phyloP scores from a whole-genome alignment of 2,888 invertebrate genomes.

The Oscheius onirici region DNA sequence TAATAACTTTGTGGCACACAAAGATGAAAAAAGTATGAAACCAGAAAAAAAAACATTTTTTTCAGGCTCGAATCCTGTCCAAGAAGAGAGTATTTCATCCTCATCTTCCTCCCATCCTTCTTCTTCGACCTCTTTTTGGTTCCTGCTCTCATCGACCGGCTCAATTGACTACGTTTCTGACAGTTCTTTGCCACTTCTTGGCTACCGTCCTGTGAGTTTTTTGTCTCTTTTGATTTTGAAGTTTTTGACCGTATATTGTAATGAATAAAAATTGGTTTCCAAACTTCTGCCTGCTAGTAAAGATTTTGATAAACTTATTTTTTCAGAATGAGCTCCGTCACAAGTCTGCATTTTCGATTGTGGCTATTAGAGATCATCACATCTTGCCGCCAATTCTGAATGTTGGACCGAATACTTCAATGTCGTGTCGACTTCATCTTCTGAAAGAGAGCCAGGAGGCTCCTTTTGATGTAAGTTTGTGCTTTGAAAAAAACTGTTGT shows the following conservation, averaged over 20 bases:
- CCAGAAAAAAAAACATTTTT: background rate
- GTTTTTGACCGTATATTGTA: too few species aligned
- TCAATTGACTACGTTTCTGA: conserved; percentile 25
- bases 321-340: conserved; percentile 18
- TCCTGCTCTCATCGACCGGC: conserved; percentile 21
- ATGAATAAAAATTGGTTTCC: too few species aligned
- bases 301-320: background rate
- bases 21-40: too few species aligned
- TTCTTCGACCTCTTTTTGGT: conserved; percentile 25
- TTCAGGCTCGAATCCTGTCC: conserved; percentile 31
- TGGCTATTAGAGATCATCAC: conserved; percentile 28
- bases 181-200: background rate
- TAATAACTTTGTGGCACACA: too few species aligned
- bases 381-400: conserved; percentile 29
- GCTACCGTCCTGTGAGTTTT: conserved; percentile 6
- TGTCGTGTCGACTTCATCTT: conserved; percentile 30
- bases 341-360: conserved; percentile 24
- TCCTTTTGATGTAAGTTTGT: conserved; percentile 32
- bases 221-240: background rate
- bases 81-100: conserved; percentile 30
- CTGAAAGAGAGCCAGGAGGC: background rate
- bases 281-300: background rate
- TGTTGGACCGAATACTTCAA: conserved; percentile 24
- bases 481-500: too few species aligned
- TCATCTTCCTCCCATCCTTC: conserved; percentile 5